A percentile compares a stretch with the other conserved stretches of the same genome.
These are phyloP conservation scores for Chamaetylas fuelleborni DNA, from an alignment of 2,113 vertebrate genomes.

Conservation along the genomic window DNA sequence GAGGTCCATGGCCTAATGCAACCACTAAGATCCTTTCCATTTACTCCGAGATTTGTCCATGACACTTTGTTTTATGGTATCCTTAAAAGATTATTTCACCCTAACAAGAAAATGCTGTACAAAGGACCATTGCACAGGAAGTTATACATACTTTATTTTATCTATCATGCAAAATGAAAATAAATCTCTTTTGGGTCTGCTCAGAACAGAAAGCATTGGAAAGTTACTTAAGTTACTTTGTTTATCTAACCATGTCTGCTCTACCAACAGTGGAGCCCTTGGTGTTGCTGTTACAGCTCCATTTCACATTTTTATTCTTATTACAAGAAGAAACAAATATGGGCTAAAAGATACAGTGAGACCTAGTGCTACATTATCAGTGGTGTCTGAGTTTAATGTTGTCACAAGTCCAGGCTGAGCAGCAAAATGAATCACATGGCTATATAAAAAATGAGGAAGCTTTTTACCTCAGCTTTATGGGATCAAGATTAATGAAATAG, in stretches of 20 bases:
- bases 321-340: background rate
- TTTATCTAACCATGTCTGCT: background rate
- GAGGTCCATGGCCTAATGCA: background rate
- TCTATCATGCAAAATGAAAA: background rate
- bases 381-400: background rate
- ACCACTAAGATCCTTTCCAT: background rate
- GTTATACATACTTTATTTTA: background rate
- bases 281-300: background rate
- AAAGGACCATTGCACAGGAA: background rate
- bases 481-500: background rate
- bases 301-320: background rate
- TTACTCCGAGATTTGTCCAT: background rate
- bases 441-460: background rate
- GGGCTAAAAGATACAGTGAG: background rate
- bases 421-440: background rate
- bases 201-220: background rate
- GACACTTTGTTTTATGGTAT: background rate
- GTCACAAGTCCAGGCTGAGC: background rate
- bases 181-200: background rate
- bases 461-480: background rate
- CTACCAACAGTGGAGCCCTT: background rate
- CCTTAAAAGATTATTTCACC: accelerated
- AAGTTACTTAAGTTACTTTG: background rate
- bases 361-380: background rate
- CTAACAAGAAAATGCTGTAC: background rate